phyloP scores from a whole-genome alignment of 2,797 vertebrate genomes.

The Karalla daura region DNA sequence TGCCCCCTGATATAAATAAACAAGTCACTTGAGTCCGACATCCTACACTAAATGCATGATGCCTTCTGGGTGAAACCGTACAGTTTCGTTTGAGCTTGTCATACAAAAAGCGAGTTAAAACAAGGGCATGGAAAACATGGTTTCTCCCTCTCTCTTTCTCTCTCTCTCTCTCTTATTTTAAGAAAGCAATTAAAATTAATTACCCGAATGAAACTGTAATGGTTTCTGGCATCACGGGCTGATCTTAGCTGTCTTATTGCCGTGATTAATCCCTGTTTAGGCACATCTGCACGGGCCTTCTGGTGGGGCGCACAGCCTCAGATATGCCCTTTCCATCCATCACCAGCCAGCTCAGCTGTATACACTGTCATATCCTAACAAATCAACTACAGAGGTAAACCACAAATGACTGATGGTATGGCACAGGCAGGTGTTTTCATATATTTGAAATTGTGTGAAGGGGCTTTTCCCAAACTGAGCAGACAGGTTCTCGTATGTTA shows the following conservation, averaged over 20 bases:
- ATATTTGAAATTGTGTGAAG: conserved; percentile 26
- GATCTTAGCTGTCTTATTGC: conserved; percentile 65
- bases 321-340: conserved; percentile 42
- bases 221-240: conserved; percentile 76
- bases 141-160: conserved; percentile 45
- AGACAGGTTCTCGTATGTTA: conserved; percentile 59
- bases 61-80: conserved; percentile 43
- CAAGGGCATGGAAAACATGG: conserved; percentile 64
- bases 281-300: conserved; percentile 66
- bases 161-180: conserved; percentile 53
- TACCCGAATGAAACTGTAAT: conserved; percentile 79
- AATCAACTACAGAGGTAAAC: conserved; percentile 50
- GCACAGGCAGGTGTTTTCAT: conserved; percentile 47
- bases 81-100: conserved; percentile 78
- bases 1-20: conserved; percentile 55
- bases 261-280: conserved; percentile 74
- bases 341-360: conserved; percentile 15
- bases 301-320: conserved; percentile 42
- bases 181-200: conserved; percentile 84
- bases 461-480: conserved; percentile 46
- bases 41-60: conserved; percentile 24
- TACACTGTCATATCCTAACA: conserved; percentile 19
- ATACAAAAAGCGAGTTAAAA: conserved; percentile 81
- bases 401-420: conserved; percentile 51
- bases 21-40: conserved; percentile 28